phyloP scores from a whole-genome alignment of 2,113 vertebrate species.

The Heterocephalus glaber region DNA sequence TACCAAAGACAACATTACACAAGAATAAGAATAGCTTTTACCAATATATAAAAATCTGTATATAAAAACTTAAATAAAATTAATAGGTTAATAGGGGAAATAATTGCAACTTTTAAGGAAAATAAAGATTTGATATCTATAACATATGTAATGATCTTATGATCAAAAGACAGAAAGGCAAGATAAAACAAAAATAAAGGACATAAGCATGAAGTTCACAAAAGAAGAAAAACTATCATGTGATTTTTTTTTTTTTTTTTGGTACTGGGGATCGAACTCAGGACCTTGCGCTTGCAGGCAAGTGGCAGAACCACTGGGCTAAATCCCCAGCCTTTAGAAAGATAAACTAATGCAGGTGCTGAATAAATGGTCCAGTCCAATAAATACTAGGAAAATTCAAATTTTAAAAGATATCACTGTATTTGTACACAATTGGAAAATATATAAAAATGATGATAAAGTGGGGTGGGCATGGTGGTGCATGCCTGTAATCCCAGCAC shows the following conservation, averaged over 20 bases:
- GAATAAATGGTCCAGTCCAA: neutral
- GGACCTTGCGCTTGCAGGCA: too few relatives aligned
- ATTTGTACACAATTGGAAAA: neutral
- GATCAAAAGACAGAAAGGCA: neutral
- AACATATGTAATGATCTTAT: neutral
- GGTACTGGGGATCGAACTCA: too few relatives aligned
- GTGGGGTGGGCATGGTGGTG: neutral
- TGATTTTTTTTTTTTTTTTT: too few relatives aligned
- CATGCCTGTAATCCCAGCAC: neutral
- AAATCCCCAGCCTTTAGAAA: too few relatives aligned
- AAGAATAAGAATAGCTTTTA: neutral
- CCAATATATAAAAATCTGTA: neutral
- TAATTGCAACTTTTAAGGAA: slow-evolving; percentile 32
- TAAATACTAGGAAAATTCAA: neutral
- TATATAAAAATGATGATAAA: slow-evolving; percentile 8
- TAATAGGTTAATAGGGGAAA: neutral
- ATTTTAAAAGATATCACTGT: neutral
- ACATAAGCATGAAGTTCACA: neutral
- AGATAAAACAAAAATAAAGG: neutral
- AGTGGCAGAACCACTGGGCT: too few relatives aligned
- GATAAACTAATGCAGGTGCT: neutral
- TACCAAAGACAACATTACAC: neutral
- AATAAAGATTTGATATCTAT: neutral
- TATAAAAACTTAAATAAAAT: slow-evolving; percentile 18
- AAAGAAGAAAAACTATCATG: too few relatives aligned